These are phyloP conservation scores for Sphinx pinastri DNA, from an alignment of 2,888 invertebrate genomes.

Conservation along the genomic window DNA sequence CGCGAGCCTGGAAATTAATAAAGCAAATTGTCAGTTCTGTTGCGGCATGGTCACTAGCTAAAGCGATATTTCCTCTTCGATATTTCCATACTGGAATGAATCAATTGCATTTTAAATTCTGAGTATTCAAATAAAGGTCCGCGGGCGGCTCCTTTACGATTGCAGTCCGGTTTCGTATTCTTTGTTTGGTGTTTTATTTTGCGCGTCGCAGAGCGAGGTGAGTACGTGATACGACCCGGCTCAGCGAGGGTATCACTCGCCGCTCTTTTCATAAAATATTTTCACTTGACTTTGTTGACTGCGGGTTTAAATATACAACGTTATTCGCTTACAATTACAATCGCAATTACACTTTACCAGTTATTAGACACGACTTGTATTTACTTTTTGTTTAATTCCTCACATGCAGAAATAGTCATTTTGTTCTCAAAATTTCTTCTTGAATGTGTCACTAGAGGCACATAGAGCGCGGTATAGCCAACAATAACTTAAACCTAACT, in stretches of 20 bases:
- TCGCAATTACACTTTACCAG: background rate
- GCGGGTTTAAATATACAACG: conserved; percentile 42
- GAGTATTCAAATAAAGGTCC: conserved; percentile 60
- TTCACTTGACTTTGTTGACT: conserved; percentile 65
- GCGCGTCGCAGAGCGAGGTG: conserved; percentile 65
- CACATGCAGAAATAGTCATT: background rate
- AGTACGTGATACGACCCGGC: conserved; percentile 65
- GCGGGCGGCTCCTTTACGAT: conserved; percentile 65
- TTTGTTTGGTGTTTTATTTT: conserved; percentile 72
- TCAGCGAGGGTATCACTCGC: conserved; percentile 39
- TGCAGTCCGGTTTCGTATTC: conserved; percentile 65
- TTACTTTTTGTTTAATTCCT: background rate
- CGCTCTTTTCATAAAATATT: conserved; percentile 71
- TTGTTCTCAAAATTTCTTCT: conserved; percentile 51
- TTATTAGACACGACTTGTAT: conserved; percentile 35
- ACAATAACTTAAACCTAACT: conserved; percentile 72
- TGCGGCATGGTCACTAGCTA: conserved; percentile 51
- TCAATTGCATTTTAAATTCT: conserved; percentile 66
- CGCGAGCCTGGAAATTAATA: conserved; percentile 66
- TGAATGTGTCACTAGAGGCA: conserved; percentile 64
- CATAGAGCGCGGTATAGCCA: conserved; percentile 60
- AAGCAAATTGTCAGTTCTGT: conserved; percentile 65
- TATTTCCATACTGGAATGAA: conserved; percentile 54
- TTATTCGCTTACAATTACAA: background rate
- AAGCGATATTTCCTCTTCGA: conserved; percentile 59